phyloP scores from a whole-genome alignment of 1,140 invertebrate species.

The Notospermus geniculatus region DNA sequence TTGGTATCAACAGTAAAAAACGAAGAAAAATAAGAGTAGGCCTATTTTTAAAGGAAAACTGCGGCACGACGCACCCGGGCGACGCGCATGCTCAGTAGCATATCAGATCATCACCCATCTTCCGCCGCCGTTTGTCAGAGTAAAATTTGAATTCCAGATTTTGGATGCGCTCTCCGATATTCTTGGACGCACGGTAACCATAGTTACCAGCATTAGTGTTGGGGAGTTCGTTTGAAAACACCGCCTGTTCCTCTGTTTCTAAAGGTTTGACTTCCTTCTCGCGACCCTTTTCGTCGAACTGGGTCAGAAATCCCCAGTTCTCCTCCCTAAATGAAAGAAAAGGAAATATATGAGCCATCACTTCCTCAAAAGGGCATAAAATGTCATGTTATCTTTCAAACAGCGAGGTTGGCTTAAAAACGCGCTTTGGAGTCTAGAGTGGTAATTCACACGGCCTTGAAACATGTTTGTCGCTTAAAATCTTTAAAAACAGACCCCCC shows the following conservation, averaged over 20 bases:
- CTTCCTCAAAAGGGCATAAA: constrained; percentile 4
- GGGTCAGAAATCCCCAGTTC: constrained; percentile 45
- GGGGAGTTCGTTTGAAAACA: constrained; percentile 47
- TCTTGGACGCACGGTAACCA: constrained; percentile 37
- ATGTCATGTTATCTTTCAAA: neutral
- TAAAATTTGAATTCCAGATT: constrained; percentile 47
- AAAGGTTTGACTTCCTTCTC: too few species aligned
- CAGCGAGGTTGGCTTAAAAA: neutral
- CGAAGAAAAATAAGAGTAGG: too few species aligned
- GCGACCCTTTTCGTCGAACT: constrained; percentile 43
- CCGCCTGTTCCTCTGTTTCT: constrained; percentile 33
- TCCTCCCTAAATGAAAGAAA: constrained; percentile 35
- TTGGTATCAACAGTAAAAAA: too few species aligned
- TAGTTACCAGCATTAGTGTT: constrained; percentile 54
- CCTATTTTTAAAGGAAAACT: too few species aligned
- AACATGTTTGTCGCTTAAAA: too few species aligned
- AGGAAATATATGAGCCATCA: too few species aligned
- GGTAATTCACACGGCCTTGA: neutral
- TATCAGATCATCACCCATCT: constrained; percentile 44
- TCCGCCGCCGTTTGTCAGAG: constrained; percentile 36
- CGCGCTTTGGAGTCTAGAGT: neutral
- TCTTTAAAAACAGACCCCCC: too few species aligned
- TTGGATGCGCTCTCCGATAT: constrained; percentile 37
- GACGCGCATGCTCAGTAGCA: too few species aligned
- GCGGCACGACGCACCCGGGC: too few species aligned